Conservation (phyloP, 2,888 invertebrate genomes). For the Tanytarsus gracilentus region DNA sequence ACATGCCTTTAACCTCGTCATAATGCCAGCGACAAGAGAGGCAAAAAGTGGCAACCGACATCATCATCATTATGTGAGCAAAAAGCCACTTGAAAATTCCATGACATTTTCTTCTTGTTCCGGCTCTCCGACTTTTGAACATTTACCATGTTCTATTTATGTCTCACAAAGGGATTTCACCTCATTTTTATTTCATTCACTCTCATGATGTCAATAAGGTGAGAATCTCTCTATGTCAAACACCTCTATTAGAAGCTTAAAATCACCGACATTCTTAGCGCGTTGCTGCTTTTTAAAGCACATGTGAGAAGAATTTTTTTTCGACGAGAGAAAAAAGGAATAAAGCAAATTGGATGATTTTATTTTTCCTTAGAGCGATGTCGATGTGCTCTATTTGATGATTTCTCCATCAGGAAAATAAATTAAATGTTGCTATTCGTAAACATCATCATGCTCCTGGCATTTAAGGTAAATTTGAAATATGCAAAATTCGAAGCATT, state of each 20-base stretch:
- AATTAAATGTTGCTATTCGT: background rate
- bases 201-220: background rate
- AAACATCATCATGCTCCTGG: too few species aligned
- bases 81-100: too few species aligned
- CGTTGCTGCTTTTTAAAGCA: background rate
- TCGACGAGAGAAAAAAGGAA: background rate
- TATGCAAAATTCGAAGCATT: too few species aligned
- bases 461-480: too few species aligned
- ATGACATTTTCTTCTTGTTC: too few species aligned
- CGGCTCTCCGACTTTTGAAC: background rate
- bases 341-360: background rate
- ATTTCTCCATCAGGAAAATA: background rate
- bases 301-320: too few species aligned
- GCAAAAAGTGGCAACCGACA: too few species aligned
- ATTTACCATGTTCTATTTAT: background rate
- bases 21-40: too few species aligned
- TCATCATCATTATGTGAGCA: too few species aligned
- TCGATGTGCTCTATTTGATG: background rate
- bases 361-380: background rate
- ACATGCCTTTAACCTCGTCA: too few species aligned
- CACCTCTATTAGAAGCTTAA: too few species aligned
- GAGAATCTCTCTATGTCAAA: background rate
- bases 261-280: background rate
- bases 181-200: background rate
- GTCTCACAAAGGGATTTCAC: background rate